Evolutionary conservation across 1,140 invertebrate genomes (phyloP).

Genomic region (Aphidius gifuensis): DNA sequence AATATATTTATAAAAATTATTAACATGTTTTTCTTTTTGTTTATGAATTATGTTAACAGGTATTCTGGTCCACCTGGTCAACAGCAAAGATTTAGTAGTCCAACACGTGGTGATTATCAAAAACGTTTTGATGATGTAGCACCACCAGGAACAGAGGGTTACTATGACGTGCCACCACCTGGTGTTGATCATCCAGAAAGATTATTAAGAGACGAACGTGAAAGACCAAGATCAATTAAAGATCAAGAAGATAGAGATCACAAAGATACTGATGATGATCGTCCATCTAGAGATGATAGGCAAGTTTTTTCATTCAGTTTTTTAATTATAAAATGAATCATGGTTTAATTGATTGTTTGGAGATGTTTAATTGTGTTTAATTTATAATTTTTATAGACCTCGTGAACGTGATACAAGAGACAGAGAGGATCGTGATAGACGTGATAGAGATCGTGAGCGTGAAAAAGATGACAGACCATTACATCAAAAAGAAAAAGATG

Average conservation of each 20-base stretch:
- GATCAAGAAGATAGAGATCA: conserved; percentile 43
- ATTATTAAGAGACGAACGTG: conserved; percentile 36
- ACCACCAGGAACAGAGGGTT: conserved; percentile 53
- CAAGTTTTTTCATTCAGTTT: conserved; percentile 15
- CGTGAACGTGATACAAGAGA: conserved; percentile 26
- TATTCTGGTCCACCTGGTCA: conserved; percentile 41
- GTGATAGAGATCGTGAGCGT: conserved; percentile 29
- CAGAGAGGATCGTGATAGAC: conserved; percentile 42
- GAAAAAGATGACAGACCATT: conserved; percentile 48
- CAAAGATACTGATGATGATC: conserved; percentile 48
- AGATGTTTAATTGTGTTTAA: background rate
- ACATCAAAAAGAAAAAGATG: conserved; percentile 41
- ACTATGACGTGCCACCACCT: conserved; percentile 52
- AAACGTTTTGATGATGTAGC: conserved; percentile 53
- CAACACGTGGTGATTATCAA: conserved; percentile 36
- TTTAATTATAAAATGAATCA: conserved; percentile 14
- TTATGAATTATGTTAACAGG: conserved; percentile 44
- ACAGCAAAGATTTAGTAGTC: conserved; percentile 39
- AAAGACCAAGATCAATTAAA: conserved; percentile 32
- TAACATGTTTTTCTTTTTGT: background rate
- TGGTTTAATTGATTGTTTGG: conserved; percentile 5
- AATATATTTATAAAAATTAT: conserved; percentile 11
- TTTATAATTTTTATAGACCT: conserved; percentile 16
- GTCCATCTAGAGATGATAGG: conserved; percentile 43
- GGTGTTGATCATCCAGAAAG: conserved; percentile 50